phyloP scores from a whole-genome alignment of 2,888 invertebrate genomes.

The Sarcophaga variegata region DNA sequence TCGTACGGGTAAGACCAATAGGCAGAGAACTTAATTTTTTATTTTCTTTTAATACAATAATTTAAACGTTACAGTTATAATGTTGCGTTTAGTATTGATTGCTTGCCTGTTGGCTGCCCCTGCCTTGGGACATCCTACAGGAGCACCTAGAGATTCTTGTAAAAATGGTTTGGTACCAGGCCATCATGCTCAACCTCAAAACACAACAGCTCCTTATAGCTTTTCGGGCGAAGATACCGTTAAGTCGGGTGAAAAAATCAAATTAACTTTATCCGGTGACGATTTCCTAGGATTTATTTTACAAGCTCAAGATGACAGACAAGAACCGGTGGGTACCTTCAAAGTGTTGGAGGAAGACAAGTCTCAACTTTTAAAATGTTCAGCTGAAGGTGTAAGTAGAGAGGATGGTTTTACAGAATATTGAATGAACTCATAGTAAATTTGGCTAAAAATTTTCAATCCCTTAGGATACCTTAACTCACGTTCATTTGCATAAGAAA shows the following conservation, averaged over 20 bases:
- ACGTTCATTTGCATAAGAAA: constrained; percentile 84
- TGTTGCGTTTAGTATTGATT: constrained; percentile 76
- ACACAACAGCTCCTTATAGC: constrained; percentile 84
- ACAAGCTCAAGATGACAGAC: constrained; percentile 85
- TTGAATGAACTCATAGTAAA: neutral
- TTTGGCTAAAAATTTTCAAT: constrained; percentile 58
- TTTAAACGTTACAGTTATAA: constrained; percentile 45
- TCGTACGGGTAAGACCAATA: constrained; percentile 8
- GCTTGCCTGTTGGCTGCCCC: constrained; percentile 75
- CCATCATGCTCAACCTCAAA: constrained; percentile 85
- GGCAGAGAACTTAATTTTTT: too few relatives aligned
- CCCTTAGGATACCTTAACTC: constrained; percentile 86
- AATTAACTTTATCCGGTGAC: constrained; percentile 81
- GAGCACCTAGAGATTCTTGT: constrained; percentile 86
- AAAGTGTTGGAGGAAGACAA: constrained; percentile 81
- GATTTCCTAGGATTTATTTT: constrained; percentile 86
- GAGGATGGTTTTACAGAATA: neutral
- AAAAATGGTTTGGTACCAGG: constrained; percentile 85
- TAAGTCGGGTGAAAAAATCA: constrained; percentile 80
- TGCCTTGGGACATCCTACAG: constrained; percentile 83
- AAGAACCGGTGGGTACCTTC: constrained; percentile 86
- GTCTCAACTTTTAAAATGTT: constrained; percentile 80
- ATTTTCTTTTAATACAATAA: too few relatives aligned
- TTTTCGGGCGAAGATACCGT: constrained; percentile 81
- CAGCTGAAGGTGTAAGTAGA: constrained; percentile 74